A percentile compares a stretch with the other conserved stretches of the same genome.
Conservation (phyloP, 2,113 vertebrate species). For the Peromyscus leucopus region DNA sequence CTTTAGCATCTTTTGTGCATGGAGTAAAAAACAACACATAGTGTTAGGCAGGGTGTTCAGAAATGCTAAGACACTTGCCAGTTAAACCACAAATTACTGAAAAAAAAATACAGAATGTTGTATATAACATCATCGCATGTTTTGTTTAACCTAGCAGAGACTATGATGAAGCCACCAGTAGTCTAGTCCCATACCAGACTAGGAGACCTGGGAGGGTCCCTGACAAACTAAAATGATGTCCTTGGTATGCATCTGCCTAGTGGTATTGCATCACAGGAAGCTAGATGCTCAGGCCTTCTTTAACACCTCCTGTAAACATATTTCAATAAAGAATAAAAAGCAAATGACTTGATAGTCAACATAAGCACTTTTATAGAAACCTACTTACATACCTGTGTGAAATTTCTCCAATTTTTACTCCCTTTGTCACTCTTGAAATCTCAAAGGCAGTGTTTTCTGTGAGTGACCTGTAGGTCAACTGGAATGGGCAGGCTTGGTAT, state of each 20-base stretch:
- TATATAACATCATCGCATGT: rapidly evolving
- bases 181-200: neutral
- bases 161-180: neutral
- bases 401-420: neutral
- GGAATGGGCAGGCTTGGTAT: neutral
- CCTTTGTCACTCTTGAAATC: neutral
- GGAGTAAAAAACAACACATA: neutral
- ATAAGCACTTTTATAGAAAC: neutral
- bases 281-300: neutral
- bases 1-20: neutral
- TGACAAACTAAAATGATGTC: neutral
- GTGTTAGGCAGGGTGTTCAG: neutral
- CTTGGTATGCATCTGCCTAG: neutral
- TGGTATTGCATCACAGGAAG: neutral
- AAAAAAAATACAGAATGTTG: neutral
- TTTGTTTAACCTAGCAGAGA: neutral
- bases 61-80: neutral
- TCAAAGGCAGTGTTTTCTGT: neutral
- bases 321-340: conserved; percentile 1
- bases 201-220: neutral
- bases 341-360: neutral
- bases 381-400: neutral
- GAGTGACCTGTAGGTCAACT: neutral
- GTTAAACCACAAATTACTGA: neutral
- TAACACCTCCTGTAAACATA: neutral